Evolutionary conservation across 1,140 invertebrate genomes (phyloP).

Genomic region (Chironomus tepperi): DNA sequence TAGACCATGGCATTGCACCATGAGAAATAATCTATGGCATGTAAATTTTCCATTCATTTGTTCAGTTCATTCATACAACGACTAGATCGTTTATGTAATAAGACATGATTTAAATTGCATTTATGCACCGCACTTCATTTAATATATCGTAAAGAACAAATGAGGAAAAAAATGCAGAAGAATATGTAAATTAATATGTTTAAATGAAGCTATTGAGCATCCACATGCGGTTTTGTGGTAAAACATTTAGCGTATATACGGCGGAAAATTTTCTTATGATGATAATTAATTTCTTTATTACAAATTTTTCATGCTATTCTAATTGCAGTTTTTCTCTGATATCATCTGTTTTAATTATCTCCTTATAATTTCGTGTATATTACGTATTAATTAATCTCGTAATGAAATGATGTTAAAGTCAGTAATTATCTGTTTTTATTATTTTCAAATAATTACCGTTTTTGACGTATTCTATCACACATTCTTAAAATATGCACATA

Average conservation of each 20-base stretch:
- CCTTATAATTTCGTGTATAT: background rate
- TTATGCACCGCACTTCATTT: background rate
- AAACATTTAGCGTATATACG: too few species aligned
- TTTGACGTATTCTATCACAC: too few species aligned
- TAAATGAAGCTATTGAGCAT: background rate
- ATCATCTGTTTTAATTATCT: too few species aligned
- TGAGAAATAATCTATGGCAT: background rate
- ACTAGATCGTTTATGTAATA: too few species aligned
- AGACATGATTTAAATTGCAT: background rate
- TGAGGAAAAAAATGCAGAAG: background rate
- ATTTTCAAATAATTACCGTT: too few species aligned
- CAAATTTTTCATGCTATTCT: background rate
- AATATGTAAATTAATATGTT: background rate
- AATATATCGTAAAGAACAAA: background rate
- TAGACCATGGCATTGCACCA: slow-evolving; percentile 5
- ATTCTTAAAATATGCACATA: too few species aligned
- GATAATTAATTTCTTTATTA: background rate
- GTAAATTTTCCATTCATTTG: too few species aligned
- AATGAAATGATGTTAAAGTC: background rate
- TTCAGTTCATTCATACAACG: too few species aligned
- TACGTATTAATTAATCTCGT: background rate
- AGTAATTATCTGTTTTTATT: background rate
- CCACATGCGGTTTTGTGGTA: background rate
- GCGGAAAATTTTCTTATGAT: too few species aligned
- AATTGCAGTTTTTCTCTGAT: background rate